These are phyloP conservation scores for Drosophila carrolli DNA, from an alignment of 1,140 invertebrate genomes.

Conservation along the genomic window DNA sequence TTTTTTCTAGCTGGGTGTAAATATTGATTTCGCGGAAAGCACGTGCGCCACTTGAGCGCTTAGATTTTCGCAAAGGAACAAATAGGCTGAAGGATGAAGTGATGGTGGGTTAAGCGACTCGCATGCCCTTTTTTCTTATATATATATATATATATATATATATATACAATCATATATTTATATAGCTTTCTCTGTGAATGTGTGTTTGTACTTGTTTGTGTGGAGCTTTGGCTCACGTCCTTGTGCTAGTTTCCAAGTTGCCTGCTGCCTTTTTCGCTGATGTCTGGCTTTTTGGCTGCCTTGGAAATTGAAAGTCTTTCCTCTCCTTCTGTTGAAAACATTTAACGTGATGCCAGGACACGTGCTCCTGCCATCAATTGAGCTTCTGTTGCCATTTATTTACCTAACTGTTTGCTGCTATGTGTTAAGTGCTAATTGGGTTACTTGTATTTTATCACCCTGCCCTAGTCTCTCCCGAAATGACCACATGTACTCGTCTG, in stretches of 20 bases:
- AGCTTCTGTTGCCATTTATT: constrained; percentile 77
- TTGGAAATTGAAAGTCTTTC: constrained; percentile 76
- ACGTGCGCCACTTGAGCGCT: constrained; percentile 72
- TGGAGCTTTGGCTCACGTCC: constrained; percentile 54
- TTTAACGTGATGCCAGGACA: constrained; percentile 72
- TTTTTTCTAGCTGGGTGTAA: constrained; percentile 54
- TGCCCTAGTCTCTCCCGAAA: background rate
- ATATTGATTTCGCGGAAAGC: constrained; percentile 73
- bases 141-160: background rate
- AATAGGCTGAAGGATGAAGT: constrained; percentile 30
- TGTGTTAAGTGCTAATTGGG: constrained; percentile 81
- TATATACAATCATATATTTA: background rate
- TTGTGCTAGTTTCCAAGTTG: constrained; percentile 78
- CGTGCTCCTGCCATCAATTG: constrained; percentile 77
- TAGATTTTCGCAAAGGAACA: constrained; percentile 59
- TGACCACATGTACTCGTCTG: constrained; percentile 5
- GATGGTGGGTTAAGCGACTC: constrained; percentile 49
- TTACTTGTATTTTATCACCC: constrained; percentile 53
- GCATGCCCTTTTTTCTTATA: constrained; percentile 14
- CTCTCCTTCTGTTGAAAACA: constrained; percentile 44
- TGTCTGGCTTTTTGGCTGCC: constrained; percentile 75
- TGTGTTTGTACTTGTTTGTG: constrained; percentile 15
- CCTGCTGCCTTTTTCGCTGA: constrained; percentile 69
- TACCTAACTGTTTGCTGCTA: constrained; percentile 62
- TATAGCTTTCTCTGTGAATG: background rate